Conservation (phyloP, 2,888 invertebrate genomes). For the Drosophila mayaguana region DNA sequence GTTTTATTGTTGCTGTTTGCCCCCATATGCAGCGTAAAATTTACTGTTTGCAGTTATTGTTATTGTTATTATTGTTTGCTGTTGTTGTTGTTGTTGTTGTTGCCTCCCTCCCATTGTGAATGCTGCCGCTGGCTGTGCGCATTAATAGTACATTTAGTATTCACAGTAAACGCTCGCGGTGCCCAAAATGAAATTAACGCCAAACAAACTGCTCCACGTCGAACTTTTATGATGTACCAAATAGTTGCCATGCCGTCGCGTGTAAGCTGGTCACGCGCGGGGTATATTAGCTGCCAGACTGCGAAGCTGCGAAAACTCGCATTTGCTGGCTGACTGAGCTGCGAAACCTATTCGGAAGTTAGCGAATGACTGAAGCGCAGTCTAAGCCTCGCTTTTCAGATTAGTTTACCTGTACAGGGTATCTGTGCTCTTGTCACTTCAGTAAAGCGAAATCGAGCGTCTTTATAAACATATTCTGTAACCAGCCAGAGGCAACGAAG, state of each 20-base stretch:
- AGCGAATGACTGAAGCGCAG: no score
- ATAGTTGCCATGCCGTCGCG: slow-evolving; percentile 45
- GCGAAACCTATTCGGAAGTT: background rate
- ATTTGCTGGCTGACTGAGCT: no score
- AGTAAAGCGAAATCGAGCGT: slow-evolving; percentile 27
- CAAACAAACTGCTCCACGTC: slow-evolving; percentile 46
- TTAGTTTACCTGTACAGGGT: background rate
- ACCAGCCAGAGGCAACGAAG: background rate
- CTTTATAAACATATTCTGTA: slow-evolving; percentile 1
- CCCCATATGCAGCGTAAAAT: slow-evolving; percentile 31
- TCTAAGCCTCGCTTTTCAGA: no score
- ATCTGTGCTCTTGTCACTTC: background rate
- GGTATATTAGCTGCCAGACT: slow-evolving; percentile 5
- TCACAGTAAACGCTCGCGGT: slow-evolving; percentile 63
- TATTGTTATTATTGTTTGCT: slow-evolving; percentile 25
- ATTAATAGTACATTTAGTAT: slow-evolving; percentile 72
- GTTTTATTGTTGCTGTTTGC: slow-evolving; percentile 44
- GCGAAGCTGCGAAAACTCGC: background rate
- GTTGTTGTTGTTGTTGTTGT: slow-evolving; percentile 21
- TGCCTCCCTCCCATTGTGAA: slow-evolving; percentile 15
- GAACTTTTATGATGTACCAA: slow-evolving; percentile 62
- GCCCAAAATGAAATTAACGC: slow-evolving; percentile 52
- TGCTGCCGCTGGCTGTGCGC: slow-evolving; percentile 33
- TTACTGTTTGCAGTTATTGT: slow-evolving; percentile 41
- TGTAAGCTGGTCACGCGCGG: background rate